Conservation (phyloP, 2,113 vertebrate species). For the Anolis sagrei region DNA sequence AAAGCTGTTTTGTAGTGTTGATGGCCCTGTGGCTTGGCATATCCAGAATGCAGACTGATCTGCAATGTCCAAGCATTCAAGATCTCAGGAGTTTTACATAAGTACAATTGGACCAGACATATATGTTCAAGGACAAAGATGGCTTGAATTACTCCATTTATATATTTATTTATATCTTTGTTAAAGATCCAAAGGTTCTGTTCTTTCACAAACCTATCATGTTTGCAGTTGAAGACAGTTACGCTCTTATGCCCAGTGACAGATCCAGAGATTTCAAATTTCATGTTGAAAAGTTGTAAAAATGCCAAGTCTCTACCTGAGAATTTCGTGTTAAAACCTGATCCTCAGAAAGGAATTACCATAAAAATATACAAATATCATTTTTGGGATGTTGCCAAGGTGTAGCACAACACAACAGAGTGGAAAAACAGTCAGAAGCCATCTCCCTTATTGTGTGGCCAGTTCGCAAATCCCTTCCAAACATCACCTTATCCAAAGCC, state of each 20-base stretch:
- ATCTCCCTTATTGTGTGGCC: conserved; percentile 77
- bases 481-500: conserved; percentile 80
- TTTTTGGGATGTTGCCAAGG: conserved; percentile 89
- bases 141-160: too few relatives aligned
- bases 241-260: conserved; percentile 85
- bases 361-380: conserved; percentile 79
- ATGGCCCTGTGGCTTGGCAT: too few relatives aligned
- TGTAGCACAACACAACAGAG: conserved; percentile 73
- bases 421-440: conserved; percentile 50
- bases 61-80: too few relatives aligned
- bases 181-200: conserved; percentile 87
- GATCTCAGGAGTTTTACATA: too few relatives aligned
- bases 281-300: conserved; percentile 81
- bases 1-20: too few relatives aligned
- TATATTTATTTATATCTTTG: too few relatives aligned
- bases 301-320: conserved; percentile 72
- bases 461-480: conserved; percentile 86
- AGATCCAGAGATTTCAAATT: conserved; percentile 83
- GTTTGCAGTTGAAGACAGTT: conserved; percentile 80
- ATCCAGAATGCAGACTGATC: too few relatives aligned
- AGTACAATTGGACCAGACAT: too few relatives aligned
- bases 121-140: too few relatives aligned
- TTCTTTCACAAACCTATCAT: conserved; percentile 81
- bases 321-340: conserved; percentile 77
- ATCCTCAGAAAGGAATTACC: conserved; percentile 84